Evolutionary conservation across 2,888 invertebrate genomes (phyloP).

Genomic region (Ophion costatus): DNA sequence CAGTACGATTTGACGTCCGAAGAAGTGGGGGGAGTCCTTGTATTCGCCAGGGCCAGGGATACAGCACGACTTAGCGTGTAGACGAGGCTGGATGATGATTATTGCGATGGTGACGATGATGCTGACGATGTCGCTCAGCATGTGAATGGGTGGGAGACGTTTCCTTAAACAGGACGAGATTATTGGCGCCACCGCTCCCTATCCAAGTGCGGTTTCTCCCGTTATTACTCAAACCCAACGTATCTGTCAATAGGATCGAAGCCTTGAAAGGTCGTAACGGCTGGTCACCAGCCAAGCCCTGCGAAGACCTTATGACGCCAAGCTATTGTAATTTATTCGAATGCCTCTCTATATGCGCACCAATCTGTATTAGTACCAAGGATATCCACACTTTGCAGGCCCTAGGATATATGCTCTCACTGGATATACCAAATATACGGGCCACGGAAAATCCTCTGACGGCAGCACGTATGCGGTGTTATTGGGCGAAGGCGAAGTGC

Average conservation of each 20-base stretch:
- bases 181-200: slow-evolving; percentile 2
- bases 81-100: not conserved
- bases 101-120: slow-evolving; percentile 15
- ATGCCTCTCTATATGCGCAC: not conserved
- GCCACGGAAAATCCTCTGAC: slow-evolving; percentile 30
- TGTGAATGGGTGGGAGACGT: not conserved
- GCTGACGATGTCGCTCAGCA: slow-evolving; percentile 2
- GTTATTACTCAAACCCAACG: slow-evolving; percentile 30
- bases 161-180: slow-evolving; percentile 20
- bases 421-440: not conserved
- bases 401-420: not conserved
- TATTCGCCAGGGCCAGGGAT: not conserved
- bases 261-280: not conserved
- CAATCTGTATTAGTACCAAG: slow-evolving; percentile 12
- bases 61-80: not conserved
- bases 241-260: not conserved
- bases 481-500: slow-evolving; percentile 44
- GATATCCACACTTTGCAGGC: not conserved
- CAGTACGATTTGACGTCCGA: not conserved
- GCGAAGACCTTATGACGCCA: no score
- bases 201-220: slow-evolving; percentile 14
- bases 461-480: slow-evolving; percentile 45
- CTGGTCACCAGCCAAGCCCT: no score
- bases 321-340: slow-evolving; percentile 7
- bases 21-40: not conserved